phyloP scores from a whole-genome alignment of 2,888 invertebrate genomes.

The Rhagophthalmus giganteus region DNA sequence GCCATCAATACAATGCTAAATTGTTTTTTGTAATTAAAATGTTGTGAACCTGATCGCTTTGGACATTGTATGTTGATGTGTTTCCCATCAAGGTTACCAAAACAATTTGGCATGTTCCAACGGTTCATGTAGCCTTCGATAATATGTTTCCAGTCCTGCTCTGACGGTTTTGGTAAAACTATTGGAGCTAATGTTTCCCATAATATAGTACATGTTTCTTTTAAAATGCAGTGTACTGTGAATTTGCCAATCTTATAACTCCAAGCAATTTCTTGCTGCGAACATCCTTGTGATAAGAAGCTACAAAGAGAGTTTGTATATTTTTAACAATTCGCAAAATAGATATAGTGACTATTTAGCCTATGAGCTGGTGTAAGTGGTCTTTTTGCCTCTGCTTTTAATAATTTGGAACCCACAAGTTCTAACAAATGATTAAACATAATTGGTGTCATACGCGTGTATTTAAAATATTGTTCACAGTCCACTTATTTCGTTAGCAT shows the following conservation, averaged over 20 bases:
- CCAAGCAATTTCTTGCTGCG: constrained; percentile 1
- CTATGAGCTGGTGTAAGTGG: too few species aligned
- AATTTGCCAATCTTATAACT: constrained; percentile 1
- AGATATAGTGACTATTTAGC: too few species aligned
- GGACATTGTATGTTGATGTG: constrained; percentile 40
- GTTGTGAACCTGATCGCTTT: constrained; percentile 38
- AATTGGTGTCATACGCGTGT: too few species aligned
- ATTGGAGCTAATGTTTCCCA: constrained; percentile 16
- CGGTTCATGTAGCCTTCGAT: constrained; percentile 35
- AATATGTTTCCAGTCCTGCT: constrained; percentile 37
- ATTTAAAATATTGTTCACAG: too few species aligned
- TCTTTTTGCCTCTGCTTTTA: too few species aligned
- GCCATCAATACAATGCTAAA: constrained; percentile 44
- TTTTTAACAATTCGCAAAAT: too few species aligned
- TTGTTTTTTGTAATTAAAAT: constrained; percentile 43
- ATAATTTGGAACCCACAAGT: too few species aligned
- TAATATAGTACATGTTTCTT: neutral
- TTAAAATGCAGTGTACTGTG: neutral
- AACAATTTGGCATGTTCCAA: constrained; percentile 37
- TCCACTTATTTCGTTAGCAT: too few species aligned
- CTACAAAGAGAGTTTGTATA: neutral
- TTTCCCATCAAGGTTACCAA: constrained; percentile 43
- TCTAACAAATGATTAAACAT: too few species aligned
- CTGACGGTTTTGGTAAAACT: constrained; percentile 32
- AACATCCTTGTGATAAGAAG: neutral